Conservation (phyloP, 2,113 vertebrate species). For the Ancistrus triradiatus region DNA sequence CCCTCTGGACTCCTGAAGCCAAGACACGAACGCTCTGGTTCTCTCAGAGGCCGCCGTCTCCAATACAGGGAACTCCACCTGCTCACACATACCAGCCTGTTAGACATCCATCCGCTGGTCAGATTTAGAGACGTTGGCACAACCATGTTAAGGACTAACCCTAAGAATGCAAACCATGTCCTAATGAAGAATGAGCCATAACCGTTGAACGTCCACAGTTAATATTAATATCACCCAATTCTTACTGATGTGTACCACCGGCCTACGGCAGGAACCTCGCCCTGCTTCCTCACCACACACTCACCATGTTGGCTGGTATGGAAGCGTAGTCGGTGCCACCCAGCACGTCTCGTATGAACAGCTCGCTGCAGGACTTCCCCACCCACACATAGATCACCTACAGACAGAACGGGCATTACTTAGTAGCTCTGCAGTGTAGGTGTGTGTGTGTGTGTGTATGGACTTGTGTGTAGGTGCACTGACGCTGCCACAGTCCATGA, state of each 20-base stretch:
- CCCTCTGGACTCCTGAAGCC: conserved; percentile 85
- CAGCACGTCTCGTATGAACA: conserved; percentile 91
- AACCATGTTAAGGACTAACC: too few relatives aligned
- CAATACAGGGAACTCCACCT: conserved; percentile 87
- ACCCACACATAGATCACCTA: conserved; percentile 93
- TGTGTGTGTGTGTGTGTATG: not conserved
- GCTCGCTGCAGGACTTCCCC: conserved; percentile 82
- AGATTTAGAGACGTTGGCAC: too few relatives aligned
- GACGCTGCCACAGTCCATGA: conserved; percentile 92
- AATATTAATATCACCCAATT: too few relatives aligned
- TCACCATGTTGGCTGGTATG: conserved; percentile 87
- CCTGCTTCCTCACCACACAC: conserved; percentile 28
- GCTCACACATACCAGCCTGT: conserved; percentile 12
- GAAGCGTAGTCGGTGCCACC: conserved; percentile 82
- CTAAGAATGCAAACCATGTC: too few relatives aligned
- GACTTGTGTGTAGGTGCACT: conserved; percentile 48
- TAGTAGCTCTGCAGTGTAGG: not conserved
- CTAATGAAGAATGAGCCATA: not conserved
- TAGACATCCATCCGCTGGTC: too few relatives aligned
- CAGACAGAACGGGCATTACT: not conserved
- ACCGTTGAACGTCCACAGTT: too few relatives aligned
- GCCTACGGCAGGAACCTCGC: too few relatives aligned
- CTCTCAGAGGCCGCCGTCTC: conserved; percentile 82
- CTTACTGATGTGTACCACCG: too few relatives aligned
- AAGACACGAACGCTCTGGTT: conserved; percentile 82